These are phyloP conservation scores for Homalodisca vitripennis DNA, from an alignment of 1,140 invertebrate genomes.

Conservation along the genomic window DNA sequence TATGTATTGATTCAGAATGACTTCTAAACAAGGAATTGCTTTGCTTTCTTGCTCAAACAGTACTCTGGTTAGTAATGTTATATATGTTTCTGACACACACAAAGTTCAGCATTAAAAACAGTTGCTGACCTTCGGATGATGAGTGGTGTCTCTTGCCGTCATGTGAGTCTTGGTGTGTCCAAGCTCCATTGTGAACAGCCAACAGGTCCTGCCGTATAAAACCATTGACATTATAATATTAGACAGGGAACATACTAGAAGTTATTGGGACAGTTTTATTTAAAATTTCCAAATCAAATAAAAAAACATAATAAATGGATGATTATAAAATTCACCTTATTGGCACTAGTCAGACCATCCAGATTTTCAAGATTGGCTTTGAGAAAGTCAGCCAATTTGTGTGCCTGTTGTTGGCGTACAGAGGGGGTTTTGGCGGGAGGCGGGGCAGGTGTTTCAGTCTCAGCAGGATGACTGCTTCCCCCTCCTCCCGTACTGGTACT, in stretches of 20 bases:
- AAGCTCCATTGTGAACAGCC: slow-evolving; percentile 66
- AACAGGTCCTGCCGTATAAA: slow-evolving; percentile 55
- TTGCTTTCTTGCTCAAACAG: too few relatives aligned
- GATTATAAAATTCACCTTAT: slow-evolving; percentile 38
- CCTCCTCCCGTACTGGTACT: not conserved
- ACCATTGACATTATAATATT: too few relatives aligned
- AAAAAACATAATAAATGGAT: slow-evolving; percentile 11
- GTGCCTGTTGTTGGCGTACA: slow-evolving; percentile 44
- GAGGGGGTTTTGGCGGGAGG: slow-evolving; percentile 24
- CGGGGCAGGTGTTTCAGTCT: not conserved
- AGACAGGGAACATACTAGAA: too few relatives aligned
- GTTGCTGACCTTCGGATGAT: slow-evolving; percentile 32
- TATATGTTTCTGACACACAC: too few relatives aligned
- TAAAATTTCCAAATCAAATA: not conserved
- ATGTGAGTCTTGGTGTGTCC: slow-evolving; percentile 45
- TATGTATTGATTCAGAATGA: not conserved
- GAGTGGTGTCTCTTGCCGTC: slow-evolving; percentile 34
- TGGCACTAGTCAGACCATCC: slow-evolving; percentile 55
- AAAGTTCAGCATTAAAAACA: not conserved
- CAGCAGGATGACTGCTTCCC: slow-evolving; percentile 26
- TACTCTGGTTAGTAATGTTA: too few relatives aligned
- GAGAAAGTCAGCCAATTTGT: slow-evolving; percentile 59
- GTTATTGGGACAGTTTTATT: too few relatives aligned
- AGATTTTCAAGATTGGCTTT: slow-evolving; percentile 68
- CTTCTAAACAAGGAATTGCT: too few relatives aligned